Percentiles rank a stretch among this genome's conserved stretches.
phyloP scores from a whole-genome alignment of 2,888 invertebrate genomes.

The Trypoxylon attenuatum region DNA sequence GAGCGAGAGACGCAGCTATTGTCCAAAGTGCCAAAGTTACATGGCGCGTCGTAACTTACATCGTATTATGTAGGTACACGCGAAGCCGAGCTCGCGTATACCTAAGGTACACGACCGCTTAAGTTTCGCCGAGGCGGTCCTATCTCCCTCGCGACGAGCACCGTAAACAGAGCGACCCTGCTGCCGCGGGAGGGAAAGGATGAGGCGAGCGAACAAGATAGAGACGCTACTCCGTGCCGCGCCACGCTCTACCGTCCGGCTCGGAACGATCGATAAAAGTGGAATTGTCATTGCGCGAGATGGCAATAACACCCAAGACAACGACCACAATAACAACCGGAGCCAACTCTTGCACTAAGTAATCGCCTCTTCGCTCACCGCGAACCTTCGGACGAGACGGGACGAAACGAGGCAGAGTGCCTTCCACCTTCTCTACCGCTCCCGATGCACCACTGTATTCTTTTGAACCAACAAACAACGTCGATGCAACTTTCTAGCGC shows the following conservation, averaged over 20 bases:
- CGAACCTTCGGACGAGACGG: too few species aligned
- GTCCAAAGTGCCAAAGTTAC: conserved; percentile 72
- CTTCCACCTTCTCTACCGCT: too few species aligned
- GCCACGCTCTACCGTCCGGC: conserved; percentile 30
- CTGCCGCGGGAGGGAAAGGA: conserved; percentile 20
- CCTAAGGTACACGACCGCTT: conserved; percentile 61
- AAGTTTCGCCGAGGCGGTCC: conserved; percentile 58
- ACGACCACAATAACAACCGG: conserved; percentile 24
- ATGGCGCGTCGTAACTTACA: conserved; percentile 63
- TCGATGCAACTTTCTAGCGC: not conserved
- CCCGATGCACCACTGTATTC: too few species aligned
- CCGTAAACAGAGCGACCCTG: conserved; percentile 51
- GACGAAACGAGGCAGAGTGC: too few species aligned
- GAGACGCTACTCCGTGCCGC: conserved; percentile 34
- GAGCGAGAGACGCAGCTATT: conserved; percentile 54
- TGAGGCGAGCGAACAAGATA: conserved; percentile 35
- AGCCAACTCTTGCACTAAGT: conserved; percentile 22
- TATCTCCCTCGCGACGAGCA: conserved; percentile 55
- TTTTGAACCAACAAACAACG: too few species aligned
- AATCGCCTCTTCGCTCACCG: conserved; percentile 32
- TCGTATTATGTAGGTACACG: conserved; percentile 63
- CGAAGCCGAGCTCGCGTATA: conserved; percentile 53
- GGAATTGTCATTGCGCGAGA: conserved; percentile 61
- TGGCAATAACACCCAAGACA: conserved; percentile 50
- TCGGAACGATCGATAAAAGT: conserved; percentile 59